Evolutionary conservation across 2,888 invertebrate genomes (phyloP).

Genomic region (Platycheirus rosarum): DNA sequence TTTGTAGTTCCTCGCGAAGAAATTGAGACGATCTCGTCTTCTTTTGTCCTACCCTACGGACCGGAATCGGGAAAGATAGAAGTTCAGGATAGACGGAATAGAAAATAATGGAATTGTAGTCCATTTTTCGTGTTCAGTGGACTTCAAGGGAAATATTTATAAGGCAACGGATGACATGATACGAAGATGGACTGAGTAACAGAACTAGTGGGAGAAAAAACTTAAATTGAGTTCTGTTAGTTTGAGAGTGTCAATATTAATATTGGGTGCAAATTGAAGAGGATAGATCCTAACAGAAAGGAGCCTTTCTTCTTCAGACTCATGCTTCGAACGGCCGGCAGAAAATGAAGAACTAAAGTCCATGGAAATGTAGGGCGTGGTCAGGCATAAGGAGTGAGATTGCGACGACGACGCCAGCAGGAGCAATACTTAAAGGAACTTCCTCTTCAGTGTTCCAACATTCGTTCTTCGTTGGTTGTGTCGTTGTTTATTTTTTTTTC

Average conservation of each 20-base stretch:
- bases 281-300: slow-evolving; percentile 56
- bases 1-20: slow-evolving; percentile 18
- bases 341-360: slow-evolving; percentile 23
- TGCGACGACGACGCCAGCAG: slow-evolving; percentile 23
- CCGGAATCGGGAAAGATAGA: slow-evolving; percentile 35
- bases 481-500: slow-evolving; percentile 1
- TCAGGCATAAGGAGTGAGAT: slow-evolving; percentile 31
- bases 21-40: slow-evolving; percentile 54
- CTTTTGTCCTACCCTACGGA: slow-evolving; percentile 1
- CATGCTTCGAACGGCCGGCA: neutral
- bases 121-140: slow-evolving; percentile 31
- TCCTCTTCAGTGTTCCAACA: slow-evolving; percentile 48
- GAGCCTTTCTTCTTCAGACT: slow-evolving; percentile 9
- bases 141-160: slow-evolving; percentile 29
- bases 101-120: slow-evolving; percentile 69
- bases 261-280: slow-evolving; percentile 71
- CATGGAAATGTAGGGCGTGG: slow-evolving; percentile 61
- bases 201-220: slow-evolving; percentile 37
- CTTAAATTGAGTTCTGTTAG: slow-evolving; percentile 72
- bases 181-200: slow-evolving; percentile 11
- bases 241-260: slow-evolving; percentile 72
- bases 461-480: neutral
- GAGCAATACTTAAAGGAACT: slow-evolving; percentile 27
- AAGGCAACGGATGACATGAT: slow-evolving; percentile 7
- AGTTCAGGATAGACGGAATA: slow-evolving; percentile 35